Conservation (phyloP, 1,140 invertebrate species). For the Tachypleus tridentatus region DNA sequence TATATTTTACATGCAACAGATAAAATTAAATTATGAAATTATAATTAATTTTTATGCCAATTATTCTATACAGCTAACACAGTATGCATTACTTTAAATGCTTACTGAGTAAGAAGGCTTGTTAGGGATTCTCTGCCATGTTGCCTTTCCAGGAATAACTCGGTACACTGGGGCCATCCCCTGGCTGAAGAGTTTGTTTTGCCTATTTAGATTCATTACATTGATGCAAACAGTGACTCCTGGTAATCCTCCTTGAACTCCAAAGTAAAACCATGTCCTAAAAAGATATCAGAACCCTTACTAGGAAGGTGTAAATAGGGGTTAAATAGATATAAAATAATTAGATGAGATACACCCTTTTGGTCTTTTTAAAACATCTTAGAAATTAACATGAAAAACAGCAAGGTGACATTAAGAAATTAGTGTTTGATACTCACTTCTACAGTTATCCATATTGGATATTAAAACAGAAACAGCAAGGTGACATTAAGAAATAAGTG, state of each 20-base stretch:
- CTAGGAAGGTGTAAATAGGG: not conserved
- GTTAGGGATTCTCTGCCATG: slow-evolving; percentile 61
- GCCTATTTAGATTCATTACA: slow-evolving; percentile 74
- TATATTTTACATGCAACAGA: no score
- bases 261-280: slow-evolving; percentile 88
- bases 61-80: no score
- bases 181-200: slow-evolving; percentile 80
- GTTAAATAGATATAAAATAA: not conserved
- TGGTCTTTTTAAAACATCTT: not conserved
- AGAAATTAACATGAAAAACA: not conserved
- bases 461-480: no score
- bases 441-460: no score
- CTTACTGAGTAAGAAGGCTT: no score
- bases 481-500: no score
- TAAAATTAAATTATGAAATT: no score
- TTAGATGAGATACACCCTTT: not conserved
- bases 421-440: no score
- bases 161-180: slow-evolving; percentile 72
- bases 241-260: slow-evolving; percentile 47
- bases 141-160: slow-evolving; percentile 40
- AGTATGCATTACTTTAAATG: no score
- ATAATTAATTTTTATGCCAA: no score
- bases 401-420: not conserved
- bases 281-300: not conserved
- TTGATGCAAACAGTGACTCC: slow-evolving; percentile 58